These are phyloP conservation scores for Drosophila koepferae DNA, from an alignment of 2,888 invertebrate species.

Conservation along the genomic window DNA sequence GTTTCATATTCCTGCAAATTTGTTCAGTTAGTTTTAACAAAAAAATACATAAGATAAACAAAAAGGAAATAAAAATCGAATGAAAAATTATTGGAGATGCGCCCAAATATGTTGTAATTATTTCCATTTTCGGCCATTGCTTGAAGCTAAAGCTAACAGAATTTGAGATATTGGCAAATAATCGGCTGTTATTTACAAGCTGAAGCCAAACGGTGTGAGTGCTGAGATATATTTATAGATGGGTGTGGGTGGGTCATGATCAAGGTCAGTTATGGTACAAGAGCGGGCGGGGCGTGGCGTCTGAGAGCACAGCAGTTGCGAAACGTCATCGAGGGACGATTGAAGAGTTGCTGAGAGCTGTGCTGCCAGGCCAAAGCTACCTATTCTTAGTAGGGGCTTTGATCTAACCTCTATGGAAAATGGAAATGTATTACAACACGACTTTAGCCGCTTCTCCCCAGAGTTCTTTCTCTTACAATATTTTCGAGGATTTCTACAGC, in stretches of 20 bases:
- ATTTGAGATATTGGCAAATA: conserved; percentile 63
- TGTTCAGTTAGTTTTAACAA: conserved; percentile 42
- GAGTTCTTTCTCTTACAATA: conserved; percentile 84
- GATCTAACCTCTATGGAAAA: conserved; percentile 71
- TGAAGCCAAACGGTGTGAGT: conserved; percentile 53
- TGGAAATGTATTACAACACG: conserved; percentile 85
- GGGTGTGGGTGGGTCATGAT: conserved; percentile 33
- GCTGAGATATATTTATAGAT: conserved; percentile 50
- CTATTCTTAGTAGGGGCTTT: conserved; percentile 17
- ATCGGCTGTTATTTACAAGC: conserved; percentile 77
- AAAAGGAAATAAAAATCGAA: conserved; percentile 74
- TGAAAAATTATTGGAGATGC: conserved; percentile 84
- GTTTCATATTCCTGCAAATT: conserved; percentile 15
- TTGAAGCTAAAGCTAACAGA: conserved; percentile 64
- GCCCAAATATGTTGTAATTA: conserved; percentile 85
- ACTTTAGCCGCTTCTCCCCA: conserved; percentile 85
- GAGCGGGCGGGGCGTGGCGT: conserved; percentile 33
- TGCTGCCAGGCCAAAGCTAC: conserved; percentile 39
- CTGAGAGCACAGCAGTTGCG: conserved; percentile 39
- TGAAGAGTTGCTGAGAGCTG: conserved; percentile 36
- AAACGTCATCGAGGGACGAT: conserved; percentile 43
- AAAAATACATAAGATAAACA: conserved; percentile 69
- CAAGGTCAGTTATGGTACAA: conserved; percentile 40
- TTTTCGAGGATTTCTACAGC: conserved; percentile 86
- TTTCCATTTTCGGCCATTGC: conserved; percentile 79